Base-by-base conservation (phyloP, 2,888 invertebrate genomes). In the Therioaphis trifolii region DNA sequence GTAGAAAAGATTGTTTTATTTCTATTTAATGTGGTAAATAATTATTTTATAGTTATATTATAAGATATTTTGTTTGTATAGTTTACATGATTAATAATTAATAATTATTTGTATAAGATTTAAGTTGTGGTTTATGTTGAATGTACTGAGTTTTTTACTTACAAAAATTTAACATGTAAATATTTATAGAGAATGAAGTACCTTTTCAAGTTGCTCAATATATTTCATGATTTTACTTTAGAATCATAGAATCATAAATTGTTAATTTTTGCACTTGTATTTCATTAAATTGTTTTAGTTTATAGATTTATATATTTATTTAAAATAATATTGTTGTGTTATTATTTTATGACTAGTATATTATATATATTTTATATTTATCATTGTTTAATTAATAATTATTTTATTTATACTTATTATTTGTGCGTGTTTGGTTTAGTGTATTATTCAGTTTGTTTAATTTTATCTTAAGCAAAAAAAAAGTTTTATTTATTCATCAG, bases 1-100 rank as follows among this genome's bases (percentile, higher is more conserved):
- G 58, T 46, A 63, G 29, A 77, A 66, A 35, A n/a, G n/a, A 63
- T 27, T 61, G 63, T 49, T 77, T 63, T 77, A 21, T 49, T 49
- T 49, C 14, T 29, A n/a, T 63, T 49, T 21, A 75, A 49, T 49
- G 4, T 49, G 18, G 46, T 35, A 35, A 35, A 35, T 12, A 21
- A 49, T 66, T 63, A 76, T 63, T 63, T 9, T 21, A 49, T 63
- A 75, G n/a, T 63, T 12, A 61, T 5, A 14, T 29, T 63, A 0
- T 63, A 49, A 63, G 14, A 49, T 49, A 27, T 46, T n/a, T n/a
- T 35, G 29, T 58, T 58, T 15, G 15, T 63, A 15, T 0, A 63
- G 27, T 58, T 21, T 21, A 4, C 21, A 11, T 35, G 5, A 49
- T 5, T 46, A 55, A 15, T 74, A 52, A 27, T 40, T 46, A 43